Conservation (phyloP, 2,113 vertebrate genomes). For the Heloderma charlesbogerti region DNA sequence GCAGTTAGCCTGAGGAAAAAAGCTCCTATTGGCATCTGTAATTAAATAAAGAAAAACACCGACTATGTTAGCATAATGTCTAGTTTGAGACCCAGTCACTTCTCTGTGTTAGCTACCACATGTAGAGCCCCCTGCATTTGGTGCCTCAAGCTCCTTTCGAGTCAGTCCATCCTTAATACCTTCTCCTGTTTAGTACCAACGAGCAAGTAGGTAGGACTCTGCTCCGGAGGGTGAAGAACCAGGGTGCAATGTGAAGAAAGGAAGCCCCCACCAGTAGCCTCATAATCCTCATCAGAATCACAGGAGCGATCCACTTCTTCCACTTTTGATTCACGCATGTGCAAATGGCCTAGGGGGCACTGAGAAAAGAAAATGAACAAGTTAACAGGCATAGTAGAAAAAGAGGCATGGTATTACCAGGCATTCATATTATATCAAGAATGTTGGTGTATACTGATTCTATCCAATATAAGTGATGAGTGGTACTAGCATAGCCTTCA, state of each 20-base stretch:
- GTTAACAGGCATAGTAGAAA: not conserved
- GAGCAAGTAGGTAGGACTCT: conserved; percentile 90
- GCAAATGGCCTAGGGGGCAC: conserved; percentile 87
- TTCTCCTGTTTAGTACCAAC: conserved; percentile 92
- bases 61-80: no score
- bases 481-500: not conserved
- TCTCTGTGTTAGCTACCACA: not conserved
- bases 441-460: not conserved
- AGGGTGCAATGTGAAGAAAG: conserved; percentile 88
- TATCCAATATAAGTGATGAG: not conserved
- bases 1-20: no score
- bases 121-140: not conserved
- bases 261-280: conserved; percentile 83
- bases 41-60: no score
- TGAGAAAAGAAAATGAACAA: conserved; percentile 49
- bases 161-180: conserved; percentile 69
- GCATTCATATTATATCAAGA: not conserved
- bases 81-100: not conserved
- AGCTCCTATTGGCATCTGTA: no score
- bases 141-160: not conserved
- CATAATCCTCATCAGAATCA: conserved; percentile 92
- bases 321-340: conserved; percentile 82
- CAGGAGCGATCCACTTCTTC: conserved; percentile 91
- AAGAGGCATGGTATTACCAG: not conserved
- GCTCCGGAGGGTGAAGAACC: conserved; percentile 87